Evolutionary conservation across 2,888 invertebrate species (phyloP).

Genomic region (Tetanocera ferruginea): DNA sequence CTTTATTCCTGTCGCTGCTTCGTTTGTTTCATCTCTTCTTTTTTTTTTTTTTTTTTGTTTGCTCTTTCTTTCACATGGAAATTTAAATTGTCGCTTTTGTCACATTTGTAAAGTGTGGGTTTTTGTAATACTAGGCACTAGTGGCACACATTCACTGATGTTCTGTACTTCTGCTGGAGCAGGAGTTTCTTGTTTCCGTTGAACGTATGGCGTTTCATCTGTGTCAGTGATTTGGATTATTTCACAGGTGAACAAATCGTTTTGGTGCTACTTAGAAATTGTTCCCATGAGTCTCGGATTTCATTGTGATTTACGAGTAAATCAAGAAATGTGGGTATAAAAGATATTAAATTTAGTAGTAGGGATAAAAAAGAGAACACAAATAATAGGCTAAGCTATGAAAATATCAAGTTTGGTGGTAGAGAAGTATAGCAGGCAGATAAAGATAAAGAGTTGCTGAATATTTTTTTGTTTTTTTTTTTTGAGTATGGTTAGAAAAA

Average conservation of each 20-base stretch:
- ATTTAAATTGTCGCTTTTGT: constrained; percentile 34
- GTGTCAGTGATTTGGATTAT: constrained; percentile 47
- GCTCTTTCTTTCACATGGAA: neutral
- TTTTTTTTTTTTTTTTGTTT: constrained; percentile 1
- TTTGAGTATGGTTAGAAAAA: too few relatives aligned
- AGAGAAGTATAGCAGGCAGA: too few relatives aligned
- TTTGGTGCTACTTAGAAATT: constrained; percentile 48
- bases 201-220: constrained; percentile 38
- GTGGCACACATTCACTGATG: neutral
- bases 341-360: too few relatives aligned
- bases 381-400: too few relatives aligned
- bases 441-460: too few relatives aligned
- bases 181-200: neutral
- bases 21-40: neutral
- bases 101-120: constrained; percentile 37
- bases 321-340: neutral
- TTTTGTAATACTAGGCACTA: constrained; percentile 4
- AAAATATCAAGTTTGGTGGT: too few relatives aligned
- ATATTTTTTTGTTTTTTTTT: too few relatives aligned
- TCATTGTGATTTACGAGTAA: constrained; percentile 24
- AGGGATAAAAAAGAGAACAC: too few relatives aligned
- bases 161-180: neutral
- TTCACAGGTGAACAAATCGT: constrained; percentile 49
- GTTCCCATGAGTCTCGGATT: constrained; percentile 38
- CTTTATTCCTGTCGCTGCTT: neutral